Conservation (phyloP, 2,888 invertebrate genomes). For the Tetranychus truncatus region DNA sequence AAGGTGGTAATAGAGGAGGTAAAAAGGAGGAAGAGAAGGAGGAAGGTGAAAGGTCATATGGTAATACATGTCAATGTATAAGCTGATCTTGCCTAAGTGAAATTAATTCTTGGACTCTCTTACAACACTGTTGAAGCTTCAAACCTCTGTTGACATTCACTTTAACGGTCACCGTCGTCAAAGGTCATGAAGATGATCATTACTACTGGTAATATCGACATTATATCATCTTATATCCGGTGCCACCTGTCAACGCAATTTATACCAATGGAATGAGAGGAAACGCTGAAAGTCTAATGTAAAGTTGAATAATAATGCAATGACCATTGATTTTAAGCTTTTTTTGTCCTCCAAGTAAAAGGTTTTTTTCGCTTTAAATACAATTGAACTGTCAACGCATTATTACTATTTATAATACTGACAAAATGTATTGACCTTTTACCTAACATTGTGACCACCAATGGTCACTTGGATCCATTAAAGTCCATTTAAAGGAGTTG, state of each 20-base stretch:
- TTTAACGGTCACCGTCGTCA: not conserved
- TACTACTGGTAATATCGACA: not conserved
- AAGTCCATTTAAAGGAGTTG: not conserved
- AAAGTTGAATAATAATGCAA: no score
- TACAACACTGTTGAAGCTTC: not conserved
- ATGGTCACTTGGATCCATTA: not conserved
- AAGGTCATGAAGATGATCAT: not conserved
- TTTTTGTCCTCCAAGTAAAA: not conserved
- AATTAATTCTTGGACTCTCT: no score
- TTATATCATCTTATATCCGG: no score
- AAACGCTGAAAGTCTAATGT: no score
- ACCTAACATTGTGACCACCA: not conserved
- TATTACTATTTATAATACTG: not conserved
- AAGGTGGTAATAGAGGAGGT: not conserved
- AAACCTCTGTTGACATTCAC: not conserved
- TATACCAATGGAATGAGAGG: no score
- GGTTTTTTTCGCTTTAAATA: not conserved
- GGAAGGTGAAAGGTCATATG: not conserved
- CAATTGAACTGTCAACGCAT: not conserved
- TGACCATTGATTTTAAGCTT: no score
- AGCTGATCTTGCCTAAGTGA: no score
- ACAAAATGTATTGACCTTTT: not conserved
- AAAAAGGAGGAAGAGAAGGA: not conserved
- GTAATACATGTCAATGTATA: not conserved
- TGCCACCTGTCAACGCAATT: no score